phyloP scores from a whole-genome alignment of 2,888 invertebrate genomes.

The Eilema depressum region DNA sequence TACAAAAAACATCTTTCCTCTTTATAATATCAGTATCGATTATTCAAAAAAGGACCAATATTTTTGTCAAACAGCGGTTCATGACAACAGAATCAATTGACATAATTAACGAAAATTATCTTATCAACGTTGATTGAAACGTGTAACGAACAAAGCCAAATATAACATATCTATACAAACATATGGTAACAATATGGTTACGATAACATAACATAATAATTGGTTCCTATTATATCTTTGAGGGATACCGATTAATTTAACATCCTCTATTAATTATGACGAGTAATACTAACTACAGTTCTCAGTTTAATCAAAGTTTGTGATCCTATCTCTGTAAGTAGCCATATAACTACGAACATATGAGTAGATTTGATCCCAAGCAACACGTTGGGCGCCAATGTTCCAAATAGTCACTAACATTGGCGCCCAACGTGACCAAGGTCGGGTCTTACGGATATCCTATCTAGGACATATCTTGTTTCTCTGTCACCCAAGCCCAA shows the following conservation, averaged over 20 bases:
- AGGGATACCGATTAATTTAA: constrained; percentile 28
- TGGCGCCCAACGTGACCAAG: no score
- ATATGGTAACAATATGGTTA: not conserved
- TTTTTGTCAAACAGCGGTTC: not conserved
- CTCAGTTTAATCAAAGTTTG: constrained; percentile 35
- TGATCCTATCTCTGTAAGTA: not conserved
- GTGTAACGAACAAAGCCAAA: not conserved
- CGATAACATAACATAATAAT: constrained; percentile 24
- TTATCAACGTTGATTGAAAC: not conserved
- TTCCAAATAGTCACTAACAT: no score
- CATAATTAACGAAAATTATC: not conserved
- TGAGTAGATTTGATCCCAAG: not conserved
- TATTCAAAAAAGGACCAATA: not conserved
- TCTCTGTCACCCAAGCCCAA: no score
- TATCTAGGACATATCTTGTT: not conserved
- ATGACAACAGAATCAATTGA: not conserved
- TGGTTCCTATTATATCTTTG: constrained; percentile 24
- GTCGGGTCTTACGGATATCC: not conserved
- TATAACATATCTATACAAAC: not conserved
- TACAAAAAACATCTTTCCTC: no score
- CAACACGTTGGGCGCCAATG: not conserved
- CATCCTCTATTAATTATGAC: constrained; percentile 25
- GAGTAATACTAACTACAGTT: constrained; percentile 18
- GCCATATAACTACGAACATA: not conserved
- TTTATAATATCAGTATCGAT: no score